These are phyloP conservation scores for Graphium colonna DNA, from an alignment of 2,888 invertebrate species.

Conservation along the genomic window DNA sequence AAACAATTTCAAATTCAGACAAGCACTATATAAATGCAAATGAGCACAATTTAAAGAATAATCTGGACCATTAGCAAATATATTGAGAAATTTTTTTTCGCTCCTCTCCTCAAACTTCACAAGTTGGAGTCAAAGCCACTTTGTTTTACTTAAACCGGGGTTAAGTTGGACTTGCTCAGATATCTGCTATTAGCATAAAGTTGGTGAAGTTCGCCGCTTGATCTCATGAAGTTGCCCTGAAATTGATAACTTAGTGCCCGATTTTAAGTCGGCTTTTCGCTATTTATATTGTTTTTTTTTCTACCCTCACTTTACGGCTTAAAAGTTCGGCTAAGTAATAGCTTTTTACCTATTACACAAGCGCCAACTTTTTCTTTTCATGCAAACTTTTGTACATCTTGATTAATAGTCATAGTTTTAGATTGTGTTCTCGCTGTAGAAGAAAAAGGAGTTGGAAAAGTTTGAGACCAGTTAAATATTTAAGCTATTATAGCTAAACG, in stretches of 20 bases:
- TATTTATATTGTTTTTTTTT: conserved; percentile 47
- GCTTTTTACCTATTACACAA: conserved; percentile 21
- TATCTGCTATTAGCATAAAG: conserved; percentile 72
- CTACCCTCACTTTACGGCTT: conserved; percentile 25
- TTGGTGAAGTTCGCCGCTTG: conserved; percentile 50
- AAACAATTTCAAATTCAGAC: conserved; percentile 1
- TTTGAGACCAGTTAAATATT: neutral
- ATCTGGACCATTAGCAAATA: conserved; percentile 44
- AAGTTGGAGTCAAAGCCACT: conserved; percentile 52
- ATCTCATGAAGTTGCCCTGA: conserved; percentile 61
- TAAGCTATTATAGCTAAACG: neutral
- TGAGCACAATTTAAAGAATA: conserved; percentile 30
- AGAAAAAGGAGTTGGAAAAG: neutral
- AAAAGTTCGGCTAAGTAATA: conserved; percentile 21
- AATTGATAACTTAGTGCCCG: conserved; percentile 64
- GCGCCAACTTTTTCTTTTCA: conserved; percentile 18
- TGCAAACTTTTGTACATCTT: conserved; percentile 13
- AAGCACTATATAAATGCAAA: conserved; percentile 33
- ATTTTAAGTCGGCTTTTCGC: conserved; percentile 55
- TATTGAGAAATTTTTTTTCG: conserved; percentile 49
- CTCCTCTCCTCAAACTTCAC: conserved; percentile 44
- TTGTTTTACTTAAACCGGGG: conserved; percentile 67
- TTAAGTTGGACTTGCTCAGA: conserved; percentile 53
- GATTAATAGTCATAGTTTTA: conserved; percentile 21
- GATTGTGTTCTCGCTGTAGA: conserved; percentile 3